Base-by-base conservation (phyloP, 2,888 invertebrate species). In the Melanophora roralis region DNA sequence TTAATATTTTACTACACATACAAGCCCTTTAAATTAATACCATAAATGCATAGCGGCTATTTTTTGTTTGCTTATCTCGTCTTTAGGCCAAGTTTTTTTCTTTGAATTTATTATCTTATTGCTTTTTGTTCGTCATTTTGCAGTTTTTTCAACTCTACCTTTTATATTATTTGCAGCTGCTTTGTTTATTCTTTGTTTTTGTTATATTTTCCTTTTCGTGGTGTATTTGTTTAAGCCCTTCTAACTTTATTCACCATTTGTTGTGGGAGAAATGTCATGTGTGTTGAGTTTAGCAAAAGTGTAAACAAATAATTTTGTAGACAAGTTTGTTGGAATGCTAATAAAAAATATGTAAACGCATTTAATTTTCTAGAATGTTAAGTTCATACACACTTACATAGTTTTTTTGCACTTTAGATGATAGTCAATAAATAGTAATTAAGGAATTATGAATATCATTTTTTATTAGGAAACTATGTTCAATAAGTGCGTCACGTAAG, bases 161-260 rank as follows among this genome's bases (percentile, higher is more conserved):
- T 68, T n/a, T 59, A n/a, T 51, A 11, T 27, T 72, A 49, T 80
- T 72, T 53, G 45, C 68, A 47, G 74, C 77, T 76, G 67, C 45
- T 60, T 81, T 65, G 62, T 64, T 49, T 51, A 21, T 55, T 65
- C 32, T 45, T 49, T 74, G 55, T 82, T 64, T 60, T 57, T 47
- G 19, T 68, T 59, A 68, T 19, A 14, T 53, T 64, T 8, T n/a
- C 19, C 16, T 47, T 38, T 65, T 19, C 23, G n/a, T 47, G 78
- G 43, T 78, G 73, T 32, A 59, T 74, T 73, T 62, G 7, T 21
- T 9, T 45, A 11, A 19, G 53, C 49, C 0, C 14, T 34, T 38
- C 11, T 12, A 19, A 5, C 9, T 6, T 34, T 59, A 57, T 40
- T 76, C 76, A 76, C 76, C 76, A 62, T 59, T 57, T 80, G 55